These are phyloP conservation scores for Philaethria dido DNA, from an alignment of 2,888 invertebrate genomes.

Conservation along the genomic window DNA sequence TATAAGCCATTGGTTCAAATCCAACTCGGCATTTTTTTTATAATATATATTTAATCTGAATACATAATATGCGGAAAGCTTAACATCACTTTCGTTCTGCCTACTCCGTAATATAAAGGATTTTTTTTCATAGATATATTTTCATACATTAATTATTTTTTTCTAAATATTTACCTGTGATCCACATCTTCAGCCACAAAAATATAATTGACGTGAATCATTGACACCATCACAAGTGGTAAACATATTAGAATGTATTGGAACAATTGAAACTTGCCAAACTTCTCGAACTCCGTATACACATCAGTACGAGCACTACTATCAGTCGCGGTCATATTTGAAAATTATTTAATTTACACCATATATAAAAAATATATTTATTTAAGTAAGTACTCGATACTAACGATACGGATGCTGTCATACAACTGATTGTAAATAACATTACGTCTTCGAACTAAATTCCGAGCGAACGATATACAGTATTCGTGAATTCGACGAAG, in stretches of 20 bases:
- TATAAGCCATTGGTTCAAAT: neutral
- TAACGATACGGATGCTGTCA: conserved; percentile 41
- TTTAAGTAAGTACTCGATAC: conserved; percentile 25
- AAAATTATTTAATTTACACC: conserved; percentile 19
- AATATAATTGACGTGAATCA: conserved; percentile 71
- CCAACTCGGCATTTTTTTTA: neutral
- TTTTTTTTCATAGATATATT: neutral
- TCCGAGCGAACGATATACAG: conserved; percentile 25
- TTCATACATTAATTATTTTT: neutral
- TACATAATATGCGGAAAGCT: no score
- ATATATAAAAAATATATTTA: neutral
- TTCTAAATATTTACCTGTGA: conserved; percentile 58
- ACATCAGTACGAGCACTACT: conserved; percentile 45
- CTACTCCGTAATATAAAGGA: neutral
- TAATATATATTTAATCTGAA: no score
- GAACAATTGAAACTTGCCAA: conserved; percentile 62
- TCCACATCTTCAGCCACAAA: conserved; percentile 68
- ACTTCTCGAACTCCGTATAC: conserved; percentile 48
- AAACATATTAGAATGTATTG: conserved; percentile 67
- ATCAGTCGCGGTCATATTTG: conserved; percentile 32
- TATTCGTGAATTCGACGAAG: conserved; percentile 12
- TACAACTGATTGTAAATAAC: conserved; percentile 45
- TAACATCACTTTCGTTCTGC: neutral
- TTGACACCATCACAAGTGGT: conserved; percentile 62
- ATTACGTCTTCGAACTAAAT: conserved; percentile 32